A percentile compares a stretch with the other conserved stretches of the same genome.
Conservation (phyloP, 2,113 vertebrate genomes). For the Ctenodactylus gundi region DNA sequence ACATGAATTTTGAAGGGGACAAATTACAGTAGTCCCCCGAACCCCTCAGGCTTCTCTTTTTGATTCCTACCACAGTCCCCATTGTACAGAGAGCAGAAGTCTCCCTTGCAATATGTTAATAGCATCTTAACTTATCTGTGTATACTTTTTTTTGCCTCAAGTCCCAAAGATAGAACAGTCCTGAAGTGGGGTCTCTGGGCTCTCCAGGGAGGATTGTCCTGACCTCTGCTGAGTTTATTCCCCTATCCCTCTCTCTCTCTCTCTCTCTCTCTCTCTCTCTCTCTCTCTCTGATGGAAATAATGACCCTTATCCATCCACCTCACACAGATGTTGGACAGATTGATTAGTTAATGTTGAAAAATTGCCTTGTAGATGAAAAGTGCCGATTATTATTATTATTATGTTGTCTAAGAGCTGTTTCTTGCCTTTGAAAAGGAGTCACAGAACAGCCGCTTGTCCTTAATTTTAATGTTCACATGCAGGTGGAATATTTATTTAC, state of each 20-base stretch:
- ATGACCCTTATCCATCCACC: slow-evolving; percentile 40
- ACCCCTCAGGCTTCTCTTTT: neutral
- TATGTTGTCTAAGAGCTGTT: slow-evolving; percentile 56
- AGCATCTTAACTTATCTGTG: neutral
- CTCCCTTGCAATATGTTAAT: neutral
- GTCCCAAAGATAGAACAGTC: neutral
- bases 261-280: neutral
- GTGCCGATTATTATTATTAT: slow-evolving; percentile 65
- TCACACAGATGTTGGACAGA: slow-evolving; percentile 64
- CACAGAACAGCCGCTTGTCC: neutral
- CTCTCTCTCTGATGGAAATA: slow-evolving; percentile 20
- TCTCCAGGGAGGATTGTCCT: neutral
- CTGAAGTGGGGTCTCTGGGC: neutral
- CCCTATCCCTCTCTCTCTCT: neutral
- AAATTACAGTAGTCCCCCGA: neutral
- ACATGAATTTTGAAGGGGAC: neutral
- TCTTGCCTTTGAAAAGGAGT: slow-evolving; percentile 24
- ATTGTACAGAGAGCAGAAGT: rapidly evolving
- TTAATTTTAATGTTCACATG: neutral
- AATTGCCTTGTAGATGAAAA: slow-evolving; percentile 69
- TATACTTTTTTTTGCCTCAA: neutral
- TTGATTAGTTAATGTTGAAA: slow-evolving; percentile 70
- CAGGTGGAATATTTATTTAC: slow-evolving; percentile 42
- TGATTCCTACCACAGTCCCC: neutral
- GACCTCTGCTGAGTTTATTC: neutral